Evolutionary conservation across 1,140 invertebrate genomes (phyloP), one percentile per base, ranked within the genome.

Genomic region (Drosophila busckii): DNA sequence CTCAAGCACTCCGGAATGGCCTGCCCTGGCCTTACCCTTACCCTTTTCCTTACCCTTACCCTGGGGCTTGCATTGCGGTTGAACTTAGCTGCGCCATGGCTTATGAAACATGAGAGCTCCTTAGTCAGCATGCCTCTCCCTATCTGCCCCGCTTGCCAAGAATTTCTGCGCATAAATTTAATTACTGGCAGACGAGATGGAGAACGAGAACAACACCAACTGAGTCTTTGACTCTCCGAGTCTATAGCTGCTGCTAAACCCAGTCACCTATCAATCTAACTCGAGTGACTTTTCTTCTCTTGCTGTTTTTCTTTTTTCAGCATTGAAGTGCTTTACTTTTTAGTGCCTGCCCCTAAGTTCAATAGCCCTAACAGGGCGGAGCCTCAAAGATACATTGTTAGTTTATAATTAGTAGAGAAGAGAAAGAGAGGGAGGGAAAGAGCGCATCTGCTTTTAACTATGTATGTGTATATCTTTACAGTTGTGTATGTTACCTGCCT

Each of bases 151-250:
- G 15, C 12, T 69, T 80, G 75, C 75, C 44, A 75, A 69, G 75
- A 80, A 75, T 66, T 82, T 82, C 64, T 75, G 75, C 82, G 75
- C 75, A 80, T 80, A 80, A 82, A 80, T 80, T 80, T 80, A 80
- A 80, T 80, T 80, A 80, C 75, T 58, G 48, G 60, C 75, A 73
- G 62, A 66, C 63, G 52, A 16, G 10, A n/a, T 20, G 5, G 29
- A 4, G 12, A 25, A 20, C 13, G 9, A 7, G 5, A 19, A 40
- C 20, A 10, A 9, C 12, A n/a, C 37, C 23, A 20, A 22, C 31
- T 42, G 41, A 23, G 49, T 8, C 22, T 4, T 23, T 23, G 22
- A n/a, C n/a, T n/a, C n/a, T n/a, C n/a, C n/a, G n/a, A 23, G 4
- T 23, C 15, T 53, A 41, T 6, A 37, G 31, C 49, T 40, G 32